A percentile compares a stretch with the other conserved stretches of the same genome.
phyloP scores from a whole-genome alignment of 35 echinoderm and acorn worm species.

The Apostichopus californicus region DNA sequence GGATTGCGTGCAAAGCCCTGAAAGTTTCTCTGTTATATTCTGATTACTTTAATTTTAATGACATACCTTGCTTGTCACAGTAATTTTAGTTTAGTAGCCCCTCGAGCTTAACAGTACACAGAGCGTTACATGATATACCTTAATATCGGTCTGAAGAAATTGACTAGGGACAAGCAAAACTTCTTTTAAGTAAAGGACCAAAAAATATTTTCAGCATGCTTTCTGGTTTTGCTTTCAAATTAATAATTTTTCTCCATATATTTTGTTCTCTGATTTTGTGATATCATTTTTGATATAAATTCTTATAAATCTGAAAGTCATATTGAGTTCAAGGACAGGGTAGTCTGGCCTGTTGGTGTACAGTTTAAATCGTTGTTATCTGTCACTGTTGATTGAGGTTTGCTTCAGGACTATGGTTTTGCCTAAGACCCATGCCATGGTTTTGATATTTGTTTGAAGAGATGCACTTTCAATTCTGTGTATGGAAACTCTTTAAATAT shows the following conservation, averaged over 20 bases:
- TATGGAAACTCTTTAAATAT: too few species aligned
- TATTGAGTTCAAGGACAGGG: background rate
- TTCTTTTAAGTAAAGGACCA: background rate
- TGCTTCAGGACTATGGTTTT: too few species aligned
- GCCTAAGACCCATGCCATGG: too few species aligned
- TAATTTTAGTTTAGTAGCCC: background rate
- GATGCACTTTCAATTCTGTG: too few species aligned
- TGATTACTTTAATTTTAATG: background rate
- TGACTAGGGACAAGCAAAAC: background rate
- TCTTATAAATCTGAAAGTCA: background rate
- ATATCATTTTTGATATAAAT: background rate
- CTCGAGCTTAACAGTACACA: background rate
- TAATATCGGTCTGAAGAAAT: background rate
- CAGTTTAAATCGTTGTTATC: too few species aligned
- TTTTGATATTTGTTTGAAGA: too few species aligned
- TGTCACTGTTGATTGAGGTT: too few species aligned
- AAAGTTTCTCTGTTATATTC: background rate
- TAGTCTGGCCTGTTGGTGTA: too few species aligned
- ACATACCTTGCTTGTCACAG: background rate
- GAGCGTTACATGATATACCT: background rate
- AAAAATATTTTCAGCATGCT: background rate
- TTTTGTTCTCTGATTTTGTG: background rate
- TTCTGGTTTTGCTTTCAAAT: constrained; percentile 1
- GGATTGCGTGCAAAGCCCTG: background rate
- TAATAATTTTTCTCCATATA: background rate